A percentile compares a stretch with the other conserved stretches of the same genome.
Conservation (phyloP, 2,797 vertebrate species). For the Nannoperca australis region DNA sequence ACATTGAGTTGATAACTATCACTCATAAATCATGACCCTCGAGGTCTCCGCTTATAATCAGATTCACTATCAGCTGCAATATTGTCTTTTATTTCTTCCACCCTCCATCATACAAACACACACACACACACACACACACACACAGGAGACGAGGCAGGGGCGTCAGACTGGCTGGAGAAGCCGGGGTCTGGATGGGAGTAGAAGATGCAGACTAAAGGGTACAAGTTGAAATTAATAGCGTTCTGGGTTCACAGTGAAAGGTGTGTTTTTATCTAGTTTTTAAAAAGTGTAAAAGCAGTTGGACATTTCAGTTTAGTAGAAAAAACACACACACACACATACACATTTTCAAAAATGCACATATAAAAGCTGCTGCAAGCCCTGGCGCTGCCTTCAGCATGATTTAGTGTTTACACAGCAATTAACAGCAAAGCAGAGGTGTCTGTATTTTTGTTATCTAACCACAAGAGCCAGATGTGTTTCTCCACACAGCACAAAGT, state of each 20-base stretch:
- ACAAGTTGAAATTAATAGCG: conserved; percentile 10
- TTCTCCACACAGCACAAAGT: conserved; percentile 56
- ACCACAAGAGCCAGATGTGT: conserved; percentile 41
- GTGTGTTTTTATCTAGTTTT: conserved; percentile 8
- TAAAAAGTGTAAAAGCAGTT: conserved; percentile 17
- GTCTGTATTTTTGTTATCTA: conserved; percentile 54
- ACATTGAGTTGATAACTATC: conserved; percentile 60
- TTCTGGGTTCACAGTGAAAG: conserved; percentile 8
- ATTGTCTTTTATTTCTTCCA: conserved; percentile 45
- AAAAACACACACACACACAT: conserved; percentile 1
- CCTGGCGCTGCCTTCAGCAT: not conserved
- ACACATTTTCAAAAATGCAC: not conserved
- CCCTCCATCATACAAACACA: not conserved
- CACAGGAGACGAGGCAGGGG: conserved; percentile 4
- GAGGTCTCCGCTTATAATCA: conserved; percentile 51
- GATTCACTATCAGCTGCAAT: conserved; percentile 62
- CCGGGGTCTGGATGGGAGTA: not conserved
- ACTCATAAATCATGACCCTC: conserved; percentile 58
- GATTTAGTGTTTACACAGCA: conserved; percentile 52
- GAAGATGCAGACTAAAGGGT: conserved; percentile 4
- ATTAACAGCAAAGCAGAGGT: conserved; percentile 66
- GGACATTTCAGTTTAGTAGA: conserved; percentile 18
- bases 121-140: conserved; percentile 8
- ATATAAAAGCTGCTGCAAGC: conserved; percentile 28
- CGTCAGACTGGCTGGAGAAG: conserved; percentile 34